These are phyloP conservation scores for Coregonus suidteri DNA, from an alignment of 2,797 vertebrate genomes.

Conservation along the genomic window DNA sequence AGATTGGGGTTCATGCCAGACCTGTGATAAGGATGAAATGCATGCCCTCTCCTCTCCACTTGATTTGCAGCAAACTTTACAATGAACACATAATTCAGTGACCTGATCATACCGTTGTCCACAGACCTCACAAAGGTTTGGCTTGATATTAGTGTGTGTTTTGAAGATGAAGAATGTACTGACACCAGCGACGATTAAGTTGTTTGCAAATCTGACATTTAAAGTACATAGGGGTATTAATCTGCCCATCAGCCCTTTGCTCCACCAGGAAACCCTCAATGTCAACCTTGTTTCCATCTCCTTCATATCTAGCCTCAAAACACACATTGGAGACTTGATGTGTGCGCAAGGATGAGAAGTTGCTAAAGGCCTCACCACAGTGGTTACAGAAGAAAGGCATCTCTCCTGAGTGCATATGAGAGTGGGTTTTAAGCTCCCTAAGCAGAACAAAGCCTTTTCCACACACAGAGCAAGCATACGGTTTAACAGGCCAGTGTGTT, in stretches of 20 bases:
- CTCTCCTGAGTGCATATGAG: constrained; percentile 43
- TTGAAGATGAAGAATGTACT: constrained; percentile 56
- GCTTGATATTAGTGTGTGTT: constrained; percentile 33
- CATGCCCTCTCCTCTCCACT: constrained; percentile 52
- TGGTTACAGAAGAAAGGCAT: constrained; percentile 44
- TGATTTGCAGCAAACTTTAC: constrained; percentile 44
- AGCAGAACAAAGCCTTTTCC: constrained; percentile 45
- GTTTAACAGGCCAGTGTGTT: constrained; percentile 55
- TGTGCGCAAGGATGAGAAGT: constrained; percentile 26
- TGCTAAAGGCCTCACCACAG: constrained; percentile 40
- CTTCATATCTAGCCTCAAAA: constrained; percentile 8
- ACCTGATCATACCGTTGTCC: constrained; percentile 43
- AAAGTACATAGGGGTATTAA: constrained; percentile 38
- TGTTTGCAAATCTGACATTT: constrained; percentile 56
- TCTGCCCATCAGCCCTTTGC: constrained; percentile 26
- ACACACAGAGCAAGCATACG: constrained; percentile 54
- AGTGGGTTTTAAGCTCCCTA: constrained; percentile 42
- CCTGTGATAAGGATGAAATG: constrained; percentile 26
- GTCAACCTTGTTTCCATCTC: neutral
- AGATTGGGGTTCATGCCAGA: constrained; percentile 17
- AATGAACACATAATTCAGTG: constrained; percentile 35
- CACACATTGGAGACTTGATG: constrained; percentile 45
- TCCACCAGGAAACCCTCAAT: constrained; percentile 40
- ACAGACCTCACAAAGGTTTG: constrained; percentile 43
- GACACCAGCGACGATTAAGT: constrained; percentile 47